phyloP scores from a whole-genome alignment of 53 echinoderm and acorn worm genomes.

The Hippasteria phrygiana region DNA sequence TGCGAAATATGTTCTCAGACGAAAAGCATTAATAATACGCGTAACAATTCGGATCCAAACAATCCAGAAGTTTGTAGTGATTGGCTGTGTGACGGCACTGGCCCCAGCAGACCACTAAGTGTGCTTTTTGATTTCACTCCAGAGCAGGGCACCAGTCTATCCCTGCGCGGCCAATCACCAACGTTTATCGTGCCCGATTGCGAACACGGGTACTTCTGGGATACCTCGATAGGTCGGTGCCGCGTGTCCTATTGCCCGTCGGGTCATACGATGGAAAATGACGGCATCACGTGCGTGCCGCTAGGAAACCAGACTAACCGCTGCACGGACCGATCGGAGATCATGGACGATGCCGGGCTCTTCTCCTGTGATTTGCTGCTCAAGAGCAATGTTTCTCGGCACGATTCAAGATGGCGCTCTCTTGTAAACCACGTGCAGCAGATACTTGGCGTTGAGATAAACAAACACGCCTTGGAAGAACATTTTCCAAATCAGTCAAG shows the following conservation, averaged over 20 bases:
- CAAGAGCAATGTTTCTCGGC: background rate
- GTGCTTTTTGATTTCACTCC: slow-evolving; percentile 40
- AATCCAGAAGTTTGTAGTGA: background rate
- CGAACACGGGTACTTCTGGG: slow-evolving; percentile 5
- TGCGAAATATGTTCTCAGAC: background rate
- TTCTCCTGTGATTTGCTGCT: background rate
- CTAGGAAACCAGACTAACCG: background rate
- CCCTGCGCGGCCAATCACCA: background rate
- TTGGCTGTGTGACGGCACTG: background rate
- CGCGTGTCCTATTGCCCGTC: slow-evolving; percentile 22
- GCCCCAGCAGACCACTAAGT: slow-evolving; percentile 2
- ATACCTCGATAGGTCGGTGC: slow-evolving; percentile 18
- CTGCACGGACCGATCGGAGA: background rate
- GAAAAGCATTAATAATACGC: background rate
- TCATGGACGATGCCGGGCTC: background rate
- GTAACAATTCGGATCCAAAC: too few species aligned
- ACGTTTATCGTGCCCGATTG: background rate
- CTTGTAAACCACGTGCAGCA: background rate
- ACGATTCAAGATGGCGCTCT: background rate
- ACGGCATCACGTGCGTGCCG: slow-evolving; percentile 31
- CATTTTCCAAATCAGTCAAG: background rate
- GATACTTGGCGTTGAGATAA: background rate
- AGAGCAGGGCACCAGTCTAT: background rate
- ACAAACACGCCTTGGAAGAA: background rate
- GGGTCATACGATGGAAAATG: background rate